A percentile compares a stretch with the other conserved stretches of the same genome.
phyloP scores from a whole-genome alignment of 2,113 vertebrate genomes.

The Bufo bufo region DNA sequence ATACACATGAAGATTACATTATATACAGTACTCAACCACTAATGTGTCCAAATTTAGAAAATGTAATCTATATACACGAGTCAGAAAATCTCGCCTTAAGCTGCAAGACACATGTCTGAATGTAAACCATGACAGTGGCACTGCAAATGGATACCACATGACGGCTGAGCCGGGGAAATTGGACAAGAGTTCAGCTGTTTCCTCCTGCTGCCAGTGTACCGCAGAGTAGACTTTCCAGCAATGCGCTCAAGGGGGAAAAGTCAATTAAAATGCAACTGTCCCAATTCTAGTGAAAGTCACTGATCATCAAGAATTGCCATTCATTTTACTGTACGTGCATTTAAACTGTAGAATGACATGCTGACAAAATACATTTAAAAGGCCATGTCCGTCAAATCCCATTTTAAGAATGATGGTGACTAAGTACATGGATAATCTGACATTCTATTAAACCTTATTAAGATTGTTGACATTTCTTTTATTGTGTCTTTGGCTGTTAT shows the following conservation, averaged over 20 bases:
- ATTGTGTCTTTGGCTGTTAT: constrained; percentile 52
- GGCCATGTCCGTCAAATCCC: constrained; percentile 42
- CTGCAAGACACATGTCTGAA: constrained; percentile 67
- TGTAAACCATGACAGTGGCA: constrained; percentile 63
- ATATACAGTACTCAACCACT: constrained; percentile 63
- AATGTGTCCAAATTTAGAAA: constrained; percentile 73
- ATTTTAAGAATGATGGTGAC: constrained; percentile 57
- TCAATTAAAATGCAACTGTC: constrained; percentile 76
- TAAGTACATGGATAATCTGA: constrained; percentile 58
- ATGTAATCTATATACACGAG: constrained; percentile 64
- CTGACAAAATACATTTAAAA: constrained; percentile 54
- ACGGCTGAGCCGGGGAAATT: constrained; percentile 64
- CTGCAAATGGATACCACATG: constrained; percentile 73
- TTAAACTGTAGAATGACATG: constrained; percentile 41
- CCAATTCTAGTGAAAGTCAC: constrained; percentile 68
- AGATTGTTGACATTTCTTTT: constrained; percentile 60
- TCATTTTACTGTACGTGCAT: constrained; percentile 61
- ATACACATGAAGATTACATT: constrained; percentile 33
- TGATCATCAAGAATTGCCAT: constrained; percentile 65
- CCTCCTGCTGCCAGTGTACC: constrained; percentile 63
- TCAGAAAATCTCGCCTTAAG: constrained; percentile 62
- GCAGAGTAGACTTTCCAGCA: constrained; percentile 63
- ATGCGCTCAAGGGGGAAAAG: constrained; percentile 65
- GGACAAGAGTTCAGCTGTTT: constrained; percentile 68
- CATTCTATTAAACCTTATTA: constrained; percentile 60